Evolutionary conservation across 2,797 vertebrate genomes (phyloP).

Genomic region (Channa striata): DNA sequence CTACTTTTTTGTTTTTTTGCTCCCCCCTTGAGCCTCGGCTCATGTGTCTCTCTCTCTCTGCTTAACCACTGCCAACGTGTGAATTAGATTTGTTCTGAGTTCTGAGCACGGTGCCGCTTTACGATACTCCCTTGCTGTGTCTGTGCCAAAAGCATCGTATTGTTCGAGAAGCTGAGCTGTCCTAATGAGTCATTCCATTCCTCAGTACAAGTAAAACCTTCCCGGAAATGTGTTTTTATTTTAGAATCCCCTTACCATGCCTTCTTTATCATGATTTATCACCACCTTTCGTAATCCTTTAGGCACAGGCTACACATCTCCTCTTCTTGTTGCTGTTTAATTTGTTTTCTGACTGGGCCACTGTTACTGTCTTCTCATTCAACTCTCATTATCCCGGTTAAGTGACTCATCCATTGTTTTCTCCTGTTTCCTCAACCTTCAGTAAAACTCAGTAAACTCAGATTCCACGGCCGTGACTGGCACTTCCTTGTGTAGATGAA

Average conservation of each 20-base stretch:
- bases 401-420: slow-evolving; percentile 65
- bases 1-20: slow-evolving; percentile 2
- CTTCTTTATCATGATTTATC: slow-evolving; percentile 55
- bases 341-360: slow-evolving; percentile 46
- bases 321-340: slow-evolving; percentile 29
- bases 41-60: neutral
- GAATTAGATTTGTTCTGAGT: slow-evolving; percentile 24
- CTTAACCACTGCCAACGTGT: slow-evolving; percentile 3
- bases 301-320: slow-evolving; percentile 23
- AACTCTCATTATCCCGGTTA: slow-evolving; percentile 22
- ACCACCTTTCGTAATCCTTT: slow-evolving; percentile 14
- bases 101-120: slow-evolving; percentile 16
- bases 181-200: slow-evolving; percentile 61
- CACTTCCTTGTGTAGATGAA: slow-evolving; percentile 44
- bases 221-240: slow-evolving; percentile 49
- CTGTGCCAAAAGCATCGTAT: slow-evolving; percentile 13
- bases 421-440: slow-evolving; percentile 31
- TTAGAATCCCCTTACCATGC: slow-evolving; percentile 20
- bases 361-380: slow-evolving; percentile 23
- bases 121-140: slow-evolving; percentile 20
- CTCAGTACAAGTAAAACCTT: slow-evolving; percentile 42
- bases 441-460: slow-evolving; percentile 32
- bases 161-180: slow-evolving; percentile 46
- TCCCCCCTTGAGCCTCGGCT: neutral
- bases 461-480: slow-evolving; percentile 54